phyloP scores from a whole-genome alignment of 2,113 vertebrate genomes.

The Laticauda colubrina region DNA sequence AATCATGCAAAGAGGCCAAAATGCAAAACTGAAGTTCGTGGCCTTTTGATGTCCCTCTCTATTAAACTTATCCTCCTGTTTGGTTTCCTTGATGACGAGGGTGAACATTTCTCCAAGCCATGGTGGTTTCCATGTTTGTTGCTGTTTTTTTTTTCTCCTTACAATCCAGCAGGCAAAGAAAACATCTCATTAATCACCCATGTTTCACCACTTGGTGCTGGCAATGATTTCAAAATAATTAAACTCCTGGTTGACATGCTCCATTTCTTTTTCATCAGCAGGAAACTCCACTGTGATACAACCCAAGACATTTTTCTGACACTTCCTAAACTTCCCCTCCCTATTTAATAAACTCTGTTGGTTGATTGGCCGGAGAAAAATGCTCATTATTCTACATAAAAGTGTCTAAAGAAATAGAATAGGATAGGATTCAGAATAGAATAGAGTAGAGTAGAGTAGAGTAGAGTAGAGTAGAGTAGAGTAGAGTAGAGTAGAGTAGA shows the following conservation, averaged over 20 bases:
- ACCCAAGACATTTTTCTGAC: constrained; percentile 30
- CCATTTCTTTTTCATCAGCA: constrained; percentile 52
- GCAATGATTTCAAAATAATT: constrained; percentile 49
- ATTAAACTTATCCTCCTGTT: background rate
- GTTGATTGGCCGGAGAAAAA: background rate
- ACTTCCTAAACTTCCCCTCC: constrained; percentile 9
- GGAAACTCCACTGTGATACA: constrained; percentile 57
- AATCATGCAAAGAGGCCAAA: background rate
- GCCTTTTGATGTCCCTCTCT: constrained; percentile 60
- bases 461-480: too few species aligned
- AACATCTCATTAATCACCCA: constrained; percentile 46
- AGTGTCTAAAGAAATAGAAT: background rate
- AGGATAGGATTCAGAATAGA: too few species aligned
- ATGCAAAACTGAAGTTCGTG: constrained; percentile 23
- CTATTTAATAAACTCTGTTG: background rate
- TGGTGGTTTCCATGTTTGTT: constrained; percentile 1
- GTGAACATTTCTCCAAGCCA: background rate
- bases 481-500: too few species aligned
- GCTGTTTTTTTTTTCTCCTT: background rate
- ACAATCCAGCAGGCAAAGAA: constrained; percentile 10
- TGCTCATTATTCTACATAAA: background rate
- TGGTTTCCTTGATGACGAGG: background rate
- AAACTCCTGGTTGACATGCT: constrained; percentile 33
- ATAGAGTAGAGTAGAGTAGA: too few species aligned
- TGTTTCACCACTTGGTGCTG: constrained; percentile 39